Evolutionary conservation across 2,888 invertebrate species (phyloP).

Genomic region (Dexiosoma caninum): DNA sequence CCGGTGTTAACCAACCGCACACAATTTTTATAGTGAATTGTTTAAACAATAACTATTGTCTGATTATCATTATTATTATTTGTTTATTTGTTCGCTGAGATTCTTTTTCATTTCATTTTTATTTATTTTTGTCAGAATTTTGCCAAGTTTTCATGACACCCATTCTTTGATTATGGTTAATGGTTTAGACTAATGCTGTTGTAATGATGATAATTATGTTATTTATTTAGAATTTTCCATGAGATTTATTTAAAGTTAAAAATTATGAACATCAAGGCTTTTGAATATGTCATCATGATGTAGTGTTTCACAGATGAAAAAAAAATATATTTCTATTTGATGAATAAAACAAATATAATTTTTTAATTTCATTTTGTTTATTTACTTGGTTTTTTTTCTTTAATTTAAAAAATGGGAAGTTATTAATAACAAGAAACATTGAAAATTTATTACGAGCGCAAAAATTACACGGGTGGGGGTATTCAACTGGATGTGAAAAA

Average conservation of each 20-base stretch:
- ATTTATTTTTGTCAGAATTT: neutral
- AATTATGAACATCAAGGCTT: conserved; percentile 50
- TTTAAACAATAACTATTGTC: conserved; percentile 18
- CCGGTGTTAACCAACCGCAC: conserved; percentile 41
- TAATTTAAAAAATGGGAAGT: too few relatives aligned
- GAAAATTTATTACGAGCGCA: too few relatives aligned
- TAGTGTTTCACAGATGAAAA: neutral
- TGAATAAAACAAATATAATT: too few relatives aligned
- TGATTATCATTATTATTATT: conserved; percentile 8
- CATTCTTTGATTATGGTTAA: conserved; percentile 24
- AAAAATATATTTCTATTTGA: neutral
- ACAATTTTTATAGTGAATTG: conserved; percentile 18
- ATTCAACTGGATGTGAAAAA: too few relatives aligned
- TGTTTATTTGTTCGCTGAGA: neutral
- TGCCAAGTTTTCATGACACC: conserved; percentile 42
- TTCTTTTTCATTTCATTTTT: neutral
- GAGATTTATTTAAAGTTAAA: neutral
- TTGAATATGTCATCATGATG: neutral
- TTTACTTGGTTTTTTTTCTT: too few relatives aligned
- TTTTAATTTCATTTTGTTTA: too few relatives aligned
- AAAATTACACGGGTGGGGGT: too few relatives aligned
- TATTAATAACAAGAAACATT: too few relatives aligned
- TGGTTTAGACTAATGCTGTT: conserved; percentile 33
- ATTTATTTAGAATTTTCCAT: neutral
- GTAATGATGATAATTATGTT: conserved; percentile 43